Evolutionary conservation across 2,113 vertebrate genomes (phyloP), one percentile per base, ranked within the genome.

Genomic region (Artemisiospiza belli): DNA sequence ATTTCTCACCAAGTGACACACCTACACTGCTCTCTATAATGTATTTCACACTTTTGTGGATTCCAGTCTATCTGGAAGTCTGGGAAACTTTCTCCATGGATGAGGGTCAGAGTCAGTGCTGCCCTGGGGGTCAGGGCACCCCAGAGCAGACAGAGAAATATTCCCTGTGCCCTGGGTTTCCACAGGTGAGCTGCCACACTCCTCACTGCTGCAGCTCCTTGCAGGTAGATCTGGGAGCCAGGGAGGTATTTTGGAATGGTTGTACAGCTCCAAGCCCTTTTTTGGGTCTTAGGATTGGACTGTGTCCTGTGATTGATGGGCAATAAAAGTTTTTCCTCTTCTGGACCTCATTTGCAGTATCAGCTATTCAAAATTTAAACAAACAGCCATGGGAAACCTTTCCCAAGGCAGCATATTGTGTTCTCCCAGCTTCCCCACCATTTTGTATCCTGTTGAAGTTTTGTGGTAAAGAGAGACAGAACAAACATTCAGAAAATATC

Each of bases 261-360:
- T 79, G 22, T 47, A 15, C 12, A 63, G 17, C 66, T 90, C 51
- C 25, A 83, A 39, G 43, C 11, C 14, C 4, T 22, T 72, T 59
- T 63, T n/a, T 35, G 76, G 9, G 31, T 52, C 14, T 30, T 52
- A 2, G 0, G 24, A 7, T 74, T 46, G 1, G 2, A 4, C 8
- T 58, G 8, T 49, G 20, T 62, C 35, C 46, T 0, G 0, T n/a
- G n/a, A 8, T 22, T 68, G 75, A 11, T 68, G 12, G 27, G 43
- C 69, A 73, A 17, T 11, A 3, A 7, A n/a, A 83, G 31, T 8
- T 79, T 49, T 83, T 63, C 15, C 64, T 52, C 15, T 58, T 62
- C 37, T 61, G 24, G 6, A 10, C 23, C 6, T 86, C 31, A 11
- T 20, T 31, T 59, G 7, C 16, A 22, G 6, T 37, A 10, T 41